phyloP scores from a whole-genome alignment of 2,797 vertebrate genomes.

The Parauchenoglanis punctatus region DNA sequence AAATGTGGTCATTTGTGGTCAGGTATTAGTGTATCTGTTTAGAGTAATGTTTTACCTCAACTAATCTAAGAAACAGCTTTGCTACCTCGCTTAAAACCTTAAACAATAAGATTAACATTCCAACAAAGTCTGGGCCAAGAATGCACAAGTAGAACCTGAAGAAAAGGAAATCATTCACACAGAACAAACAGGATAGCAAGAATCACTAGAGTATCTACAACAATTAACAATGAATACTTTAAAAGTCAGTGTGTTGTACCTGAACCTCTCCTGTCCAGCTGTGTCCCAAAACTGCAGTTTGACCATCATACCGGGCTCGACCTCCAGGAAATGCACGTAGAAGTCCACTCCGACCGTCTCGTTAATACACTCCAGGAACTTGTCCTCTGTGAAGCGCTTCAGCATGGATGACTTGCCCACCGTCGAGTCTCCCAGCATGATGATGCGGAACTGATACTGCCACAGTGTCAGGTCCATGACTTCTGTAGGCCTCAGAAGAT shows the following conservation, averaged over 20 bases:
- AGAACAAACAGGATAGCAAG: background rate
- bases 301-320: conserved; percentile 77
- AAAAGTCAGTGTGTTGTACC: conserved; percentile 64
- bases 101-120: conserved; percentile 24
- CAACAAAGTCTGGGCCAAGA: background rate
- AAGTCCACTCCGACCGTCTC: conserved; percentile 87
- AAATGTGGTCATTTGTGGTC: conserved; percentile 1
- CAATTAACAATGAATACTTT: background rate
- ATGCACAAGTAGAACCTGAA: background rate
- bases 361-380: conserved; percentile 79
- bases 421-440: conserved; percentile 86
- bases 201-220: background rate
- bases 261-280: conserved; percentile 87
- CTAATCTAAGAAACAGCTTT: background rate
- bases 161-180: background rate
- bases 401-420: conserved; percentile 87
- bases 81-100: background rate
- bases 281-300: conserved; percentile 92
- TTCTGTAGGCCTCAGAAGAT: background rate
- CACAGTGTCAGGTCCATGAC: conserved; percentile 80
- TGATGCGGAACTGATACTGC: conserved; percentile 89
- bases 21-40: background rate
- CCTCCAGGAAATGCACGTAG: conserved; percentile 84
- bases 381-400: conserved; percentile 81
- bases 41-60: background rate